phyloP scores from a whole-genome alignment of 2,113 vertebrate species.

The Serilophus lunatus region DNA sequence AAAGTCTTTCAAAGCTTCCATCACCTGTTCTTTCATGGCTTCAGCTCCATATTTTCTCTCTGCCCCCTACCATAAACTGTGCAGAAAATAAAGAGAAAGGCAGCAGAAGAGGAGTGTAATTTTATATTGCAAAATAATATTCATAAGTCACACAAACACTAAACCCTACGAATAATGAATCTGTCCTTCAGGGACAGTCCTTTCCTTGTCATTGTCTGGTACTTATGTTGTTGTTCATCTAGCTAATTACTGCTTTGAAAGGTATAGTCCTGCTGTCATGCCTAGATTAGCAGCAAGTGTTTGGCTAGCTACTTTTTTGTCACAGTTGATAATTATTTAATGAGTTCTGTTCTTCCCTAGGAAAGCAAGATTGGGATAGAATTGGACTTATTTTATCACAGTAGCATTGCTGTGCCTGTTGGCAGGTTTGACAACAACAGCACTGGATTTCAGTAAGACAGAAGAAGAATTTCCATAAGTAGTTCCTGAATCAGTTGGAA shows the following conservation, averaged over 20 bases:
- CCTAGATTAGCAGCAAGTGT: constrained; percentile 62
- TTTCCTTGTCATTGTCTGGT: constrained; percentile 49
- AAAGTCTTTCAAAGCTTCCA: background rate
- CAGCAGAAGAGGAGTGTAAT: constrained; percentile 28
- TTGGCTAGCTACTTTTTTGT: constrained; percentile 66
- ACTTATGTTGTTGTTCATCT: constrained; percentile 61
- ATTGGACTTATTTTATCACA: constrained; percentile 58
- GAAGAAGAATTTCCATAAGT: constrained; percentile 70
- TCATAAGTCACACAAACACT: constrained; percentile 65
- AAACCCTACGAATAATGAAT: constrained; percentile 63
- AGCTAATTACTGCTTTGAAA: constrained; percentile 63
- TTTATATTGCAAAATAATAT: constrained; percentile 63
- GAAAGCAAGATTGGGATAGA: constrained; percentile 60
- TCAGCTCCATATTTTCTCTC: background rate
- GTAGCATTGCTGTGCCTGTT: constrained; percentile 21
- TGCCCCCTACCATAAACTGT: background rate
- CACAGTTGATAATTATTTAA: constrained; percentile 60
- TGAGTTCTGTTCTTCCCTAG: constrained; percentile 64
- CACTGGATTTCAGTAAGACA: constrained; percentile 47
- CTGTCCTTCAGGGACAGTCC: constrained; percentile 68
- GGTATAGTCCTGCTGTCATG: constrained; percentile 61
- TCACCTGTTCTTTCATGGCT: background rate
- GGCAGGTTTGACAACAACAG: constrained; percentile 37
- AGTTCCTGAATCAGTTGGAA: constrained; percentile 20
- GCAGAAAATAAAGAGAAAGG: constrained; percentile 41